phyloP scores from a whole-genome alignment of 2,113 vertebrate genomes.

The Raphicerus campestris region DNA sequence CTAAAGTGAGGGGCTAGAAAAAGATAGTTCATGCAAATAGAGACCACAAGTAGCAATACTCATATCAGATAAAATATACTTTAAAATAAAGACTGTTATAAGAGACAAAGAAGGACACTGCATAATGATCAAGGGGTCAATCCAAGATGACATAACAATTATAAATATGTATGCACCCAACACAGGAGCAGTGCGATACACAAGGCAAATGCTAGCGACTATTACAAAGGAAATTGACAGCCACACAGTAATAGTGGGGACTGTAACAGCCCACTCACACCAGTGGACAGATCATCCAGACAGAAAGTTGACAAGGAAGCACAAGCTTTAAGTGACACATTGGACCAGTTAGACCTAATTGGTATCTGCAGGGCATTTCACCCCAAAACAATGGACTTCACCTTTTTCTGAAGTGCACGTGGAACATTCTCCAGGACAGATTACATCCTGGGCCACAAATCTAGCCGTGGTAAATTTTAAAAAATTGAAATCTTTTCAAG shows the following conservation, averaged over 20 bases:
- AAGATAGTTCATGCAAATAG: background rate
- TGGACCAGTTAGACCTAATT: background rate
- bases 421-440: background rate
- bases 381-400: background rate
- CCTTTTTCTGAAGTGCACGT: background rate
- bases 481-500: background rate
- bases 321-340: background rate
- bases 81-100: background rate
- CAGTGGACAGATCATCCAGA: background rate
- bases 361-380: background rate
- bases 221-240: background rate
- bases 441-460: background rate
- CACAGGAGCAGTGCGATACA: fast-evolving
- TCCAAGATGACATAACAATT: background rate
- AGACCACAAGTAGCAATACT: background rate
- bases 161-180: background rate
- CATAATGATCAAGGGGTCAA: background rate
- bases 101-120: background rate
- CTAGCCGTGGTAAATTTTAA: fast-evolving
- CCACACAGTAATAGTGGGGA: background rate
- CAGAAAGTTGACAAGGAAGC: background rate
- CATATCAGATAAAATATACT: background rate
- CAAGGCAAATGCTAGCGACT: background rate
- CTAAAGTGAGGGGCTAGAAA: background rate
- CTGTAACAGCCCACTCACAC: background rate